A percentile compares a stretch with the other conserved stretches of the same genome.
Conservation (phyloP, 2,888 invertebrate genomes). For the Apotomis capreana region DNA sequence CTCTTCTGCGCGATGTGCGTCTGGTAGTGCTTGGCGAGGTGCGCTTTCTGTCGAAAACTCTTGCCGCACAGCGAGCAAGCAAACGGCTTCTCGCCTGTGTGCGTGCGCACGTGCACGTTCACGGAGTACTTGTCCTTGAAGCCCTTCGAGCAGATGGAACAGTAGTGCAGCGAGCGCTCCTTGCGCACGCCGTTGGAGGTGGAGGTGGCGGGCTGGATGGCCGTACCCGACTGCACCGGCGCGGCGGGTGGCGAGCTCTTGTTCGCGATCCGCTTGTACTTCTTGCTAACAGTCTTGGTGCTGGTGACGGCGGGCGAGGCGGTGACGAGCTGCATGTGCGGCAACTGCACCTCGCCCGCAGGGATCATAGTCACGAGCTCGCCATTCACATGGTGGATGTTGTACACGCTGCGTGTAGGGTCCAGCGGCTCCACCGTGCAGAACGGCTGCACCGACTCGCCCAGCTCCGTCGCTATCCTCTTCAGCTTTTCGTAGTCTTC, state of each 20-base stretch:
- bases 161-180: constrained; percentile 94
- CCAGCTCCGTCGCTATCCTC: constrained; percentile 91
- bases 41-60: constrained; percentile 95
- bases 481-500: constrained; percentile 94
- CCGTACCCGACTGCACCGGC: constrained; percentile 69
- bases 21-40: constrained; percentile 96
- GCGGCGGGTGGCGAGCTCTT: constrained; percentile 76
- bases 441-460: constrained; percentile 89
- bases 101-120: constrained; percentile 98
- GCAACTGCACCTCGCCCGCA: constrained; percentile 73
- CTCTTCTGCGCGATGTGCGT: constrained; percentile 95
- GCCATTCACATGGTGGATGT: constrained; percentile 79
- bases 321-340: constrained; percentile 82
- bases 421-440: constrained; percentile 84
- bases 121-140: constrained; percentile 98
- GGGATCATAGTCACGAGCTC: constrained; percentile 79
- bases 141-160: constrained; percentile 96
- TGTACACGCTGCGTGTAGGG: constrained; percentile 80
- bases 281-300: constrained; percentile 86
- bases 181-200: constrained; percentile 90
- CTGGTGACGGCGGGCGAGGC: constrained; percentile 85
- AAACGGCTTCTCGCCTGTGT: constrained; percentile 99
- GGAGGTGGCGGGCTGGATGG: constrained; percentile 81
- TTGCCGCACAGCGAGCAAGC: constrained; percentile 96
- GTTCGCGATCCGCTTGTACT: constrained; percentile 86